phyloP scores from a whole-genome alignment of 2,113 vertebrate genomes.

The Tenebrosternarchus preto region DNA sequence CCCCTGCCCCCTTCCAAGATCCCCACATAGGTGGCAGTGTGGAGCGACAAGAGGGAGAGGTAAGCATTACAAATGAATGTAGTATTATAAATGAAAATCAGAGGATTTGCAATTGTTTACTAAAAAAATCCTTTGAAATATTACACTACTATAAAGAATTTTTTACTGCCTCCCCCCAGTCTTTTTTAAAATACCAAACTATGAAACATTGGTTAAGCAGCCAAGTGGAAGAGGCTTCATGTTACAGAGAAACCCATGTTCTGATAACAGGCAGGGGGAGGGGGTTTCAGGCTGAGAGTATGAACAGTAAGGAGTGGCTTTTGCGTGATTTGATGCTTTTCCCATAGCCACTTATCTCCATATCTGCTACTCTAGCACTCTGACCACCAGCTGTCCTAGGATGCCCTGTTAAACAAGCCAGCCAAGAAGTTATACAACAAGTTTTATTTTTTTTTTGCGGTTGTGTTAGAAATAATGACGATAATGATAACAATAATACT shows the following conservation, averaged over 20 bases:
- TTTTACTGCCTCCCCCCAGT: neutral
- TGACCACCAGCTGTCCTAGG: conserved; percentile 64
- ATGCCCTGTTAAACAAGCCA: conserved; percentile 60
- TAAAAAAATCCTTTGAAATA: neutral
- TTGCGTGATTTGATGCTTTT: conserved; percentile 25
- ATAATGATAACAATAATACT: too few species aligned
- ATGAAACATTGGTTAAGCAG: neutral
- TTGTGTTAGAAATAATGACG: neutral
- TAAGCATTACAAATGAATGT: too few species aligned
- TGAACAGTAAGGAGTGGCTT: conserved; percentile 19
- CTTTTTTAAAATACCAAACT: neutral
- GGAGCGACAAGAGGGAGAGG: too few species aligned
- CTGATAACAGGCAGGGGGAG: conserved; percentile 26
- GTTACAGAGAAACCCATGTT: conserved; percentile 20
- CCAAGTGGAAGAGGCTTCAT: conserved; percentile 9
- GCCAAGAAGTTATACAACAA: conserved; percentile 51
- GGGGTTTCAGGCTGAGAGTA: neutral
- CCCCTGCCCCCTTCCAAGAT: too few species aligned
- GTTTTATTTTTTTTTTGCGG: neutral
- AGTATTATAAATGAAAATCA: conserved; percentile 6
- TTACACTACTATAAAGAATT: neutral
- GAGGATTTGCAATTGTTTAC: neutral
- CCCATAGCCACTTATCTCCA: conserved; percentile 69
- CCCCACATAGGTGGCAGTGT: neutral
- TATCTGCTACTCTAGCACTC: conserved; percentile 68